phyloP scores from a whole-genome alignment of 2,113 vertebrate species.

The Syngnathus typhle region DNA sequence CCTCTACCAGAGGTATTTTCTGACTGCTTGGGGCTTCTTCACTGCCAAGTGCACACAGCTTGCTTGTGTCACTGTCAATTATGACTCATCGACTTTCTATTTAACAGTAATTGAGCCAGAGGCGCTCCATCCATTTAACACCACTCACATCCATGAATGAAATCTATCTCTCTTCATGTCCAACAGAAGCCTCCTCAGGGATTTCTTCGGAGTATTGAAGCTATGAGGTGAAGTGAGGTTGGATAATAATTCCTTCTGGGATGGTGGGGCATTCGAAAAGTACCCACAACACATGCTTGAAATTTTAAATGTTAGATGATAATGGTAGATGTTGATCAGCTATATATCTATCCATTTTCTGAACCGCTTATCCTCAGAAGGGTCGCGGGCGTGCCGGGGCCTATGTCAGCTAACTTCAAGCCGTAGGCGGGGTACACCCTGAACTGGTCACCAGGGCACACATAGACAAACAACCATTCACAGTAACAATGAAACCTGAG shows the following conservation, averaged over 20 bases:
- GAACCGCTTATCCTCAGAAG: too few relatives aligned
- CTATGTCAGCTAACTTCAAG: too few relatives aligned
- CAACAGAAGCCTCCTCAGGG: conserved; percentile 47
- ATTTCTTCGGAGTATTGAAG: conserved; percentile 26
- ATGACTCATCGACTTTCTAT: conserved; percentile 42
- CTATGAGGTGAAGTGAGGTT: not conserved
- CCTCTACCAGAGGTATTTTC: conserved; percentile 44
- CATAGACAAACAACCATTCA: too few relatives aligned
- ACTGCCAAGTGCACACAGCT: conserved; percentile 60
- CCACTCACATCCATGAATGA: conserved; percentile 45
- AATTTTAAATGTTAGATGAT: not conserved
- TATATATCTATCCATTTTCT: too few relatives aligned
- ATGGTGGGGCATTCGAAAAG: conserved; percentile 12
- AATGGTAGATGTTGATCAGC: too few relatives aligned
- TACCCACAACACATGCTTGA: not conserved
- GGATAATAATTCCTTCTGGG: not conserved
- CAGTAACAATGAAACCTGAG: too few relatives aligned
- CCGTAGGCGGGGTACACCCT: too few relatives aligned
- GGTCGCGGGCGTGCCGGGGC: too few relatives aligned
- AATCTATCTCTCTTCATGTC: conserved; percentile 45
- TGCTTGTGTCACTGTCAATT: conserved; percentile 64
- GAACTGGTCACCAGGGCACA: too few relatives aligned
- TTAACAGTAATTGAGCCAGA: conserved; percentile 60
- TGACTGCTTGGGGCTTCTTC: conserved; percentile 40
- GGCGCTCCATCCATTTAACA: conserved; percentile 64